Conservation (phyloP, 2,888 invertebrate species). For the Lomographa bimaculata region DNA sequence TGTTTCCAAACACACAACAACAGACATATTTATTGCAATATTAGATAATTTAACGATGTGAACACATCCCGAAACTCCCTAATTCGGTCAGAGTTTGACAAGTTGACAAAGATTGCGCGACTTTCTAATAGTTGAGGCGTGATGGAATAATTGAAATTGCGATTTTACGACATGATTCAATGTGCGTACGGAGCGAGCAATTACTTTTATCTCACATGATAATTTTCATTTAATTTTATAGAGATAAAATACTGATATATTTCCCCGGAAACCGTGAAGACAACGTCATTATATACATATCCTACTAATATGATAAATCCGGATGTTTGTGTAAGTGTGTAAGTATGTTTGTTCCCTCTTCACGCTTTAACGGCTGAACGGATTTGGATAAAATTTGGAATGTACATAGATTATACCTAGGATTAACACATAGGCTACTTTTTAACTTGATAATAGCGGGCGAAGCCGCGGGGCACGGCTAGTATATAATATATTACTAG, state of each 20-base stretch:
- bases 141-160: constrained; percentile 60
- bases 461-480: too few relatives aligned
- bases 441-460: too few relatives aligned
- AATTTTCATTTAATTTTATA: constrained; percentile 3
- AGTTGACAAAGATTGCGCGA: constrained; percentile 73
- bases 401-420: too few relatives aligned
- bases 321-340: too few relatives aligned
- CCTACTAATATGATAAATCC: too few relatives aligned
- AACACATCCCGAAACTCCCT: constrained; percentile 56
- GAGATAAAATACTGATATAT: constrained; percentile 5
- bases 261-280: neutral
- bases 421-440: too few relatives aligned
- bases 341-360: too few relatives aligned
- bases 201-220: neutral
- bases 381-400: too few relatives aligned
- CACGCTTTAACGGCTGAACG: too few relatives aligned
- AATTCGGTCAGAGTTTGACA: constrained; percentile 82
- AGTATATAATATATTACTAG: too few relatives aligned
- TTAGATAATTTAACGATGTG: constrained; percentile 80
- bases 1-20: constrained; percentile 73
- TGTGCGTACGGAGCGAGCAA: constrained; percentile 58
- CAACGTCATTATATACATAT: too few relatives aligned
- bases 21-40: constrained; percentile 78
- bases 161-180: constrained; percentile 71
- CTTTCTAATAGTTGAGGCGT: constrained; percentile 72